These are phyloP conservation scores for Perizoma flavofasciatum DNA, from an alignment of 2,888 invertebrate genomes.

Conservation along the genomic window DNA sequence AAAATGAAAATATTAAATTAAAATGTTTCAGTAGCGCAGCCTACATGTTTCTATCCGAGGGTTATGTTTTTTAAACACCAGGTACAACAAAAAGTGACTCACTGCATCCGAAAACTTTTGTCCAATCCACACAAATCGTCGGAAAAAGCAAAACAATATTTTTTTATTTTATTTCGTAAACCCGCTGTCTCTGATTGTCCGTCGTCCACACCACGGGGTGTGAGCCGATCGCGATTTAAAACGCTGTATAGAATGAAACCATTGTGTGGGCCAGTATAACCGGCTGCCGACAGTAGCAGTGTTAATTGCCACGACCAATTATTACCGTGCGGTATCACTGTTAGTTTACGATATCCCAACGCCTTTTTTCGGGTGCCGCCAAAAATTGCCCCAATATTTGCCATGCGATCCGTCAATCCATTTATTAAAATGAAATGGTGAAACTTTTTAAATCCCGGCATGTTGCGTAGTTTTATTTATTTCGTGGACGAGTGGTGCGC, in stretches of 20 bases:
- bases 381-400: constrained; percentile 43
- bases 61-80: constrained; percentile 14
- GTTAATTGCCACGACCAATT: constrained; percentile 63
- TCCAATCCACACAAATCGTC: constrained; percentile 9
- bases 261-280: constrained; percentile 40
- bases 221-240: constrained; percentile 53
- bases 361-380: constrained; percentile 39
- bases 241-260: constrained; percentile 58
- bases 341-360: constrained; percentile 55
- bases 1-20: no score
- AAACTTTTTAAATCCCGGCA: constrained; percentile 3
- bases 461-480: constrained; percentile 21
- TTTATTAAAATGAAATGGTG: constrained; percentile 45
- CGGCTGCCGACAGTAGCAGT: constrained; percentile 34
- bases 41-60: not conserved
- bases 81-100: constrained; percentile 16
- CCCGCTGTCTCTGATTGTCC: constrained; percentile 52
- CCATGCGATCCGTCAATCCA: constrained; percentile 38
- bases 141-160: constrained; percentile 24
- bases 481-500: constrained; percentile 4
- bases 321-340: constrained; percentile 55
- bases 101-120: constrained; percentile 13
- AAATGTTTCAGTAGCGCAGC: no score
- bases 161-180: constrained; percentile 40
- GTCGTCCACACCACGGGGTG: constrained; percentile 43